These are phyloP conservation scores for Lasioglossum albipes DNA, from an alignment of 1,140 invertebrate genomes.

Conservation along the genomic window DNA sequence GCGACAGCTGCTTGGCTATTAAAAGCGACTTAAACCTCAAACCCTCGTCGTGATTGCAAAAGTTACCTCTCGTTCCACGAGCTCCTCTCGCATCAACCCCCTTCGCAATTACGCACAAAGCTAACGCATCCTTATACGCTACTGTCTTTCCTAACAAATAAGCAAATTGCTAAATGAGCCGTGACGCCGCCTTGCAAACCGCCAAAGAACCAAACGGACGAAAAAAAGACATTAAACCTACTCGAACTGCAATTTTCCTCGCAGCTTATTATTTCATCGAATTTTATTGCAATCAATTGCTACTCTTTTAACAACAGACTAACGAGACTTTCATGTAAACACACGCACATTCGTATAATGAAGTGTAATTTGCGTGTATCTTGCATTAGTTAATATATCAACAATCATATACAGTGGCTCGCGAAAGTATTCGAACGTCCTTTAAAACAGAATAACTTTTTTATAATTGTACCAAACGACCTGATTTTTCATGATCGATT, in stretches of 20 bases:
- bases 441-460: too few relatives aligned
- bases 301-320: too few relatives aligned
- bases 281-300: too few relatives aligned
- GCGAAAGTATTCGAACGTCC: too few relatives aligned
- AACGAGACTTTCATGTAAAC: too few relatives aligned
- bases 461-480: too few relatives aligned
- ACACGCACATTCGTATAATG: too few relatives aligned
- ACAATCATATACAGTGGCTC: too few relatives aligned
- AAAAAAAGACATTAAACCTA: background rate
- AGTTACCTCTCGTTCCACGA: constrained; percentile 35
- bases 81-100: background rate
- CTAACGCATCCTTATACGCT: constrained; percentile 29
- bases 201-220: constrained; percentile 1
- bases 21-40: constrained; percentile 66
- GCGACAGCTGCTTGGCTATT: constrained; percentile 67
- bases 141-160: constrained; percentile 53
- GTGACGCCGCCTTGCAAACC: constrained; percentile 45
- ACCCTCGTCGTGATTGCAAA: constrained; percentile 52
- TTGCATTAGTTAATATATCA: too few relatives aligned
- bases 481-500: too few relatives aligned
- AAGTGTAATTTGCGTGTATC: too few relatives aligned
- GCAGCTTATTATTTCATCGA: background rate
- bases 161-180: constrained; percentile 70
- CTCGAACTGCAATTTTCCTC: too few relatives aligned
- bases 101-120: constrained; percentile 49